Evolutionary conservation across 2,888 invertebrate species (phyloP).

Genomic region (Monochamus alternatus): DNA sequence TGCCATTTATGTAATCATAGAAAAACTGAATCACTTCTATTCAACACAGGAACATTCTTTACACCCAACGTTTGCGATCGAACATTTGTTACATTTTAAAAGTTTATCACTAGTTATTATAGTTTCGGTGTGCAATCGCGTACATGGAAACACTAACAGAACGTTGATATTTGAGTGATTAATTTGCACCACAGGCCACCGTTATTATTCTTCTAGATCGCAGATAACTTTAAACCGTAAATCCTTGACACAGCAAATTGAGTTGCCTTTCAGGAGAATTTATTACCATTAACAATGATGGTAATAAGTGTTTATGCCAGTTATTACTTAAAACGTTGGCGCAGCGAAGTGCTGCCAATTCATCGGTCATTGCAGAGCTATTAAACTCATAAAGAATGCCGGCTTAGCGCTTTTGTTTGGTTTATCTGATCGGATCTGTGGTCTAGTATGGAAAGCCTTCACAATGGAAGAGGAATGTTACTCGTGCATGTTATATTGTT

Average conservation of each 20-base stretch:
- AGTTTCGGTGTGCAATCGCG: background rate
- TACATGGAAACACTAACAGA: background rate
- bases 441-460: background rate
- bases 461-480: background rate
- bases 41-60: no score
- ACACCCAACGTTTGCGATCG: no score
- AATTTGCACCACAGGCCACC: constrained; percentile 3
- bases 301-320: constrained; percentile 13
- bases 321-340: background rate
- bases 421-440: background rate
- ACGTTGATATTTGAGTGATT: background rate
- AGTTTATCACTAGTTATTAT: background rate
- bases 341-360: background rate
- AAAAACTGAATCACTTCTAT: no score
- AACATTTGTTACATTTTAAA: no score
- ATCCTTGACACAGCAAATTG: constrained; percentile 25
- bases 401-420: background rate
- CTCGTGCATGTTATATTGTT: background rate
- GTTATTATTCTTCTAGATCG: constrained; percentile 17
- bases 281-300: constrained; percentile 19
- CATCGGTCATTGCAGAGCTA: background rate
- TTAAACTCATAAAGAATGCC: background rate
- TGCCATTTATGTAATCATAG: no score
- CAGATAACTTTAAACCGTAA: constrained; percentile 12
- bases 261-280: constrained; percentile 20